Evolutionary conservation across 37 sponge, comb jelly and placozoan species (phyloP), one percentile per base, ranked within the genome.

Genomic region (Spongilla lacustris): DNA sequence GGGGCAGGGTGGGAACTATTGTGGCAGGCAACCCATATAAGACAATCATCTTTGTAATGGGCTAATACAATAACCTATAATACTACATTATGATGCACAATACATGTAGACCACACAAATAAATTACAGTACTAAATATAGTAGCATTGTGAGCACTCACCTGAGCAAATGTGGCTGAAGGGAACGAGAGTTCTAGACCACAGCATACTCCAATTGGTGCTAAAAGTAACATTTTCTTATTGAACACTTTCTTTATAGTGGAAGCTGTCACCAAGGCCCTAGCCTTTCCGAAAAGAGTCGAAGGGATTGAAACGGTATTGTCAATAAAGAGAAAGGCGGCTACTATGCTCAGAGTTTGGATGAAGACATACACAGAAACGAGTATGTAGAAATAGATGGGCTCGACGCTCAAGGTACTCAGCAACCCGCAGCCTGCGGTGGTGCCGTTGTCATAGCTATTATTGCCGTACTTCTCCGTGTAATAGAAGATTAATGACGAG

Each of bases 121-220:
- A n/a, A n/a, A n/a, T n/a, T n/a, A n/a, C n/a, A n/a, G n/a, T n/a
- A n/a, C n/a, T n/a, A 41, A 3, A 9, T 41, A 41, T 41, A 6
- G 6, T 41, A 41, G n/a, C n/a, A n/a, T n/a, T n/a, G 3, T 41
- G 41, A 41, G 6, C 41, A 77, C 79, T 58, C 35, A 89, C 89
- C 71, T 78, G 48, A 8, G 89, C 77, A 70, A 89, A 89, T 48
- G 83, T 46, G n/a, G 79, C 89, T 66, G 28, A 80, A 21, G 41
- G 30, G 36, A 80, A 89, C 0, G 85, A 68, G 23, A 79, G 50
- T 27, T 84, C 79, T 50, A 80, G 30, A 33, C 85, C 90, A 80
- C 74, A 71, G 75, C 46, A 36, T 5, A 79, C 10, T 30, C 38
- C 70, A 50, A 89, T 80, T 12, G 81, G 76, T 24, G 70, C 68